phyloP scores from a whole-genome alignment of 2,797 vertebrate genomes.

The Alosa sapidissima region DNA sequence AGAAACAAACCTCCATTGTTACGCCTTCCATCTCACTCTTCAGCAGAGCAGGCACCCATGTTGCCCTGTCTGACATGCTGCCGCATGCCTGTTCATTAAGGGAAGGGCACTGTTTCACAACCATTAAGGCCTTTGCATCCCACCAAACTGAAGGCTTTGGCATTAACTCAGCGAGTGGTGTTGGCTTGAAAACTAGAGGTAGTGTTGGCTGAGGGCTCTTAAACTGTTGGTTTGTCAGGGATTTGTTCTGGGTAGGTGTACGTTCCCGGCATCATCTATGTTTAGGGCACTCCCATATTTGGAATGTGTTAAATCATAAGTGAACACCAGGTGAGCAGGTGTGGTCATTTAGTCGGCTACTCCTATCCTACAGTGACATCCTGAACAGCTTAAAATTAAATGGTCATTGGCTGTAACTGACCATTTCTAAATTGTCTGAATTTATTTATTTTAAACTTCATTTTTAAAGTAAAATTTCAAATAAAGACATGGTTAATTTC shows the following conservation, averaged over 20 bases:
- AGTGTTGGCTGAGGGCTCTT: background rate
- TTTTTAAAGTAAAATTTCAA: no score
- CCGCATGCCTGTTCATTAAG: background rate
- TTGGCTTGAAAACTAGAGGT: background rate
- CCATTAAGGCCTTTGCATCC: background rate
- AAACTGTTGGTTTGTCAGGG: background rate
- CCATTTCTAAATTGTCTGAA: background rate
- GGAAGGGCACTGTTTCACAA: conserved; percentile 17
- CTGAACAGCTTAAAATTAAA: background rate
- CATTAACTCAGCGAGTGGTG: background rate
- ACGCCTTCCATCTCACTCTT: background rate
- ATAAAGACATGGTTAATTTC: no score
- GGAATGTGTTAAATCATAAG: no score
- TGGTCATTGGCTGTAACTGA: background rate
- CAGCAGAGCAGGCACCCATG: background rate
- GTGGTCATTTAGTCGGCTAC: background rate
- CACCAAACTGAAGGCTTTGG: background rate
- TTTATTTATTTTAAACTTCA: no score
- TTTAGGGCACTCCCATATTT: no score
- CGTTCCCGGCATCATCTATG: no score
- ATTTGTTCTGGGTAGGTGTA: background rate
- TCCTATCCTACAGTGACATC: background rate
- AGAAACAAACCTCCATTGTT: background rate
- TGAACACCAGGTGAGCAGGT: background rate
- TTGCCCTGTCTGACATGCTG: conserved; percentile 19